Percentiles rank a stretch among this genome's conserved stretches.
Evolutionary conservation across 2,888 invertebrate species (phyloP).

Genomic region (Catonia carolina): DNA sequence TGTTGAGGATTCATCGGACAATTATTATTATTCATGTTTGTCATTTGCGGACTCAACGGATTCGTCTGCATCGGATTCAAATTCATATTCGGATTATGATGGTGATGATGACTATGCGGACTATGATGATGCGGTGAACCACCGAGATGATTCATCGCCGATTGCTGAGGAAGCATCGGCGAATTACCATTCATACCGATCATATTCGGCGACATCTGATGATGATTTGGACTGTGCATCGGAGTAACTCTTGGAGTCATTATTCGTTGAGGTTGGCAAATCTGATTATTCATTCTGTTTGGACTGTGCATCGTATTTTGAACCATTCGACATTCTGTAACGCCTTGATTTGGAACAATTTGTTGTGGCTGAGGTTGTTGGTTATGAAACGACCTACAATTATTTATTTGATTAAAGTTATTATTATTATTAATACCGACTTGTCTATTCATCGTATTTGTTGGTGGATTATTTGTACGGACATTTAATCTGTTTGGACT

Average conservation of each 20-base stretch:
- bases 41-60: conserved; percentile 28
- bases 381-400: conserved; percentile 8
- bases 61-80: conserved; percentile 13
- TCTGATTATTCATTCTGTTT: not conserved
- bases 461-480: not conserved
- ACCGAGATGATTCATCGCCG: not conserved
- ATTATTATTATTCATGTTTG: conserved; percentile 28
- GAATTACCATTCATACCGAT: conserved; percentile 5
- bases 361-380: not conserved
- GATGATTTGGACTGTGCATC: conserved; percentile 26
- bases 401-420: conserved; percentile 10
- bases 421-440: not conserved
- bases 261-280: not conserved
- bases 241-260: conserved; percentile 10
- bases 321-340: not conserved
- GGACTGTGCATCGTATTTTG: not conserved
- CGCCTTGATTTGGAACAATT: conserved; percentile 3
- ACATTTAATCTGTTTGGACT: conserved; percentile 11
- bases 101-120: conserved; percentile 28
- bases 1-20: conserved; percentile 23
- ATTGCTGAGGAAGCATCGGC: conserved; percentile 19
- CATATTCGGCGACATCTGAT: conserved; percentile 2
- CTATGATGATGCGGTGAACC: conserved; percentile 4
- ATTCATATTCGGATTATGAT: conserved; percentile 24
- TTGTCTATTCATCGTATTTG: not conserved